phyloP scores from a whole-genome alignment of 2,797 vertebrate species.

The Cryptoprocta ferox region DNA sequence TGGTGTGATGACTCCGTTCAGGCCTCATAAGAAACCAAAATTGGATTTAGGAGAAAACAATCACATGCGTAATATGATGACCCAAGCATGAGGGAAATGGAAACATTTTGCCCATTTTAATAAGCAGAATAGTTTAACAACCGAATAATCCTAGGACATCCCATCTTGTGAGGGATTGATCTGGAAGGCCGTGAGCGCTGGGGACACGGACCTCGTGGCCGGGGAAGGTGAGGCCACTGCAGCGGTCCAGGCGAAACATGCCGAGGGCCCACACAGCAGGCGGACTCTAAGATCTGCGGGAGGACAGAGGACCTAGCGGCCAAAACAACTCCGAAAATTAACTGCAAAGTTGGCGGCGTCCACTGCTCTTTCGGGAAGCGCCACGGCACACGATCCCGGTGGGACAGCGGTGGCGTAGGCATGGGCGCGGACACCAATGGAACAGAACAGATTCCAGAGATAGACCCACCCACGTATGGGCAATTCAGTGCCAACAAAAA shows the following conservation, averaged over 20 bases:
- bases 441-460: background rate
- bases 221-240: background rate
- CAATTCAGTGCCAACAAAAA: too few species aligned
- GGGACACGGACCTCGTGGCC: accelerated
- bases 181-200: background rate
- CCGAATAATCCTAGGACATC: background rate
- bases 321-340: too few species aligned
- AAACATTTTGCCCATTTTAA: background rate
- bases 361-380: accelerated
- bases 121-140: background rate
- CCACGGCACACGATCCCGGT: accelerated
- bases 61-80: background rate
- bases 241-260: accelerated
- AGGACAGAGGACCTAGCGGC: background rate
- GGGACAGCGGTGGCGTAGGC: accelerated
- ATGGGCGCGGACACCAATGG: accelerated
- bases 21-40: background rate
- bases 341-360: background rate
- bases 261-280: background rate
- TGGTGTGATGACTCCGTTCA: background rate
- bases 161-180: accelerated
- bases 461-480: accelerated
- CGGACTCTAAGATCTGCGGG: background rate
- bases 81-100: background rate
- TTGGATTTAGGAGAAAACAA: background rate